These are phyloP conservation scores for Pseudomyrmex concolor DNA, from an alignment of 1,140 invertebrate species.

Conservation along the genomic window DNA sequence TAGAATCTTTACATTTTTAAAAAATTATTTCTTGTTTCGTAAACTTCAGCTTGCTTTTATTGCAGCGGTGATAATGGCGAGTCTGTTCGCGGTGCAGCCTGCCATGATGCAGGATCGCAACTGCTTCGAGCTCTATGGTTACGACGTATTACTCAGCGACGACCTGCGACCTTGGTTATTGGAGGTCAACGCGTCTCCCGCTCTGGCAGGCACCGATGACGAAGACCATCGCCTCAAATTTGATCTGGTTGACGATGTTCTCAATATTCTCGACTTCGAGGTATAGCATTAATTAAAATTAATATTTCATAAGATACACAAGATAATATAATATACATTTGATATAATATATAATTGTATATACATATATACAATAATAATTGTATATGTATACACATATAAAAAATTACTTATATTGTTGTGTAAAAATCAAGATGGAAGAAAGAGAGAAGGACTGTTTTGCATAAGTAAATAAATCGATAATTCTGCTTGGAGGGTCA, in stretches of 20 bases:
- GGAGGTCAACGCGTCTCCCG: constrained; percentile 89
- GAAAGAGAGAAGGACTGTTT: too few relatives aligned
- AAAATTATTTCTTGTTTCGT: too few relatives aligned
- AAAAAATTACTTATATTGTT: background rate
- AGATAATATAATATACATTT: background rate
- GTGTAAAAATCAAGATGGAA: too few relatives aligned
- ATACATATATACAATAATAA: background rate
- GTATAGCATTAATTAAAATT: constrained; percentile 26
- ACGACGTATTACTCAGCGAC: constrained; percentile 88
- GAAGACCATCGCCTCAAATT: constrained; percentile 85
- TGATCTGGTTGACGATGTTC: constrained; percentile 82
- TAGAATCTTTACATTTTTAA: too few relatives aligned
- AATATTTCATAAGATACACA: background rate
- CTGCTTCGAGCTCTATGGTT: constrained; percentile 89
- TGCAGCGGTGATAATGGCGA: constrained; percentile 85
- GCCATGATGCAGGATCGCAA: constrained; percentile 83
- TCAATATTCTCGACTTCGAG: constrained; percentile 83
- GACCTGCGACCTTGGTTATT: constrained; percentile 87
- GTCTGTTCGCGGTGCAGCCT: constrained; percentile 85
- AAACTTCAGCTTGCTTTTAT: background rate
- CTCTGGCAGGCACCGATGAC: constrained; percentile 87
- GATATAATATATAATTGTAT: background rate
- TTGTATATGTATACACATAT: background rate
- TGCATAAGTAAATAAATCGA: constrained; percentile 10
- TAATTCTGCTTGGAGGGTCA: constrained; percentile 51